A percentile compares a stretch with the other conserved stretches of the same genome.
Conservation (phyloP, 2,113 vertebrate genomes). For the Edolisoma coerulescens region DNA sequence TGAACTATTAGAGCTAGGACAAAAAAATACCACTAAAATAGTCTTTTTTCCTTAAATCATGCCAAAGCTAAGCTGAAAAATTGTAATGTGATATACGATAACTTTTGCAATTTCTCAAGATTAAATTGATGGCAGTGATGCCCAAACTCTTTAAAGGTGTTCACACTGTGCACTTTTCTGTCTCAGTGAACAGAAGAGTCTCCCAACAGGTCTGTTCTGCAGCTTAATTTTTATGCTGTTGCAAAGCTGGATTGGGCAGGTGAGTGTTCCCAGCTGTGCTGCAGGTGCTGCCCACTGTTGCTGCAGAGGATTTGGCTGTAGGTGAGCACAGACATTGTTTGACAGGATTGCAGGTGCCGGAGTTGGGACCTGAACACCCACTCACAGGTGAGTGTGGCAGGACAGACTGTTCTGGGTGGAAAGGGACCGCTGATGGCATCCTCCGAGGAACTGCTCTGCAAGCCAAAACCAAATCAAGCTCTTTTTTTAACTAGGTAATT, state of each 20-base stretch:
- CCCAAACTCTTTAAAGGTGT: background rate
- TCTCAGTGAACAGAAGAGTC: background rate
- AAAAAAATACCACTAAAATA: background rate
- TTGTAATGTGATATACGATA: background rate
- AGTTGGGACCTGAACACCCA: background rate
- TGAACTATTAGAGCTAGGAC: background rate
- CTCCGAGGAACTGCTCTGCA: background rate
- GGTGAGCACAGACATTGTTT: background rate
- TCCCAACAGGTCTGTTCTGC: background rate
- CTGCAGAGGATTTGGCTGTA: background rate
- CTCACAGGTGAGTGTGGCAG: background rate
- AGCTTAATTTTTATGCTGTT: background rate
- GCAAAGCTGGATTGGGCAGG: background rate
- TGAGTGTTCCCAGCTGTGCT: background rate
- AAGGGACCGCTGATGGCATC: background rate
- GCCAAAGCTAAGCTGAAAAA: background rate
- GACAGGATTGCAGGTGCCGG: background rate
- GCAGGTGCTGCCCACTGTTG: background rate
- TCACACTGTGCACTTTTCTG: background rate
- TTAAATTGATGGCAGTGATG: background rate
- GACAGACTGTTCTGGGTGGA: background rate
- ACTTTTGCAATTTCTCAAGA: background rate
- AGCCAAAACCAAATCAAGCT: background rate
- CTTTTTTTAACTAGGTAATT: background rate
- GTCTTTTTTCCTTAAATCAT: background rate